Base-by-base conservation (phyloP, 1,140 invertebrate genomes). In the Cryptotermes secundus region DNA sequence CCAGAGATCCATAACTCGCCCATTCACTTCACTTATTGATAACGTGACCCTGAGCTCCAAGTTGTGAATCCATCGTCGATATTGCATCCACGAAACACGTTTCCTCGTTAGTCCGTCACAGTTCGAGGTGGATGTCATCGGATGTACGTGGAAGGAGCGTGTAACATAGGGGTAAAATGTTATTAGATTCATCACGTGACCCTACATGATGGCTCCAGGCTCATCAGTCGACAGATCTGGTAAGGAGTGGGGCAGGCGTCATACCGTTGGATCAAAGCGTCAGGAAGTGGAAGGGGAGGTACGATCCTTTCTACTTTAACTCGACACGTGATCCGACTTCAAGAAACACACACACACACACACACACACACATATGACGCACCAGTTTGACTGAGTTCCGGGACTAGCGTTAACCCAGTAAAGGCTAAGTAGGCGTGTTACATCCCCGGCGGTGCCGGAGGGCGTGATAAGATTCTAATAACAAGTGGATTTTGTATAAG, bases 181-280 rank as follows among this genome's bases (percentile, higher is more conserved):
- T 72, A 72, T 72, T 72, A 72, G 59, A 72, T 72, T 72, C 59
- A 72, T 72, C 59, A 72, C 59, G 59, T 72, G 59, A 72, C 59
- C 59, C 26, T n/a, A 72, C 59, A 72, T 72, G 59, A 72, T 72
- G 6, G 59, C 59, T n/a, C 26, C 26, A n/a, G 26, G 26, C 59
- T 72, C 59, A 72, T 72, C 59, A 72, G 53, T 59, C 53, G 53
- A 22, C 53, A 59, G 53, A 59, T 59, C 53, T 59, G 16, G 53
- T 22, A 59, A 22, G 53, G 53, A 0, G 53, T 19, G n/a, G n/a
- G n/a, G n/a, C n/a, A n/a, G 53, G 53, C 53, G 53, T 59, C 53
- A 59, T 59, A 59, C 24, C 53, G 53, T 10, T 59, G 53, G 53
- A 22, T 59, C 53, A 59, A 59, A 59, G 53, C 53, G 6, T 59